Percentiles rank a stretch among this genome's conserved stretches.
Conservation (phyloP, 2,113 vertebrate genomes). For the Sinocyclocheilus grahami region DNA sequence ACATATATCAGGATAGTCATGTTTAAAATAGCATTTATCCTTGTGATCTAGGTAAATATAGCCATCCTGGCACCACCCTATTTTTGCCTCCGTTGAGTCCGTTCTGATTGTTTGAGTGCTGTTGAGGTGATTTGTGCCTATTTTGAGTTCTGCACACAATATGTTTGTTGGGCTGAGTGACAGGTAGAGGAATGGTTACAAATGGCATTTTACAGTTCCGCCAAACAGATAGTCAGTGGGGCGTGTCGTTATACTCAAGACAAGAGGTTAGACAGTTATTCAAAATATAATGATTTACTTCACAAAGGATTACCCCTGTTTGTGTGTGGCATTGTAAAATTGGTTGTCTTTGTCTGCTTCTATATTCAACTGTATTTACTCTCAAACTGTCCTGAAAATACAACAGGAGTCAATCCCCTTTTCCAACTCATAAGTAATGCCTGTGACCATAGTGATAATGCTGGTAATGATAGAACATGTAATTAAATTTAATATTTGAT, state of each 20-base stretch:
- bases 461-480: not conserved
- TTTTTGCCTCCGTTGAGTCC: not conserved
- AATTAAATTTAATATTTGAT: not conserved
- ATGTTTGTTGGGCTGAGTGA: not conserved
- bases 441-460: not conserved
- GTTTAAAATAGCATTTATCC: not conserved
- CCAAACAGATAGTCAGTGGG: not conserved
- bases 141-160: conserved; percentile 3
- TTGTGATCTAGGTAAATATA: not conserved
- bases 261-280: not conserved
- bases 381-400: not conserved
- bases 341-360: not conserved
- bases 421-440: not conserved
- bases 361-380: no score
- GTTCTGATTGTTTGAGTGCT: not conserved
- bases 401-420: not conserved
- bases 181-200: not conserved
- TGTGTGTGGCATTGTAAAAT: not conserved
- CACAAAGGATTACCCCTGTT: not conserved
- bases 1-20: no score
- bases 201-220: conserved; percentile 5
- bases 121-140: not conserved
- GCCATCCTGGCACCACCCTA: not conserved
- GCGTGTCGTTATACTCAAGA: not conserved
- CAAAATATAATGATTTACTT: not conserved